Percentiles rank a stretch among this genome's conserved stretches.
Conservation (phyloP, 2,888 invertebrate genomes). For the Campoletis raptor region DNA sequence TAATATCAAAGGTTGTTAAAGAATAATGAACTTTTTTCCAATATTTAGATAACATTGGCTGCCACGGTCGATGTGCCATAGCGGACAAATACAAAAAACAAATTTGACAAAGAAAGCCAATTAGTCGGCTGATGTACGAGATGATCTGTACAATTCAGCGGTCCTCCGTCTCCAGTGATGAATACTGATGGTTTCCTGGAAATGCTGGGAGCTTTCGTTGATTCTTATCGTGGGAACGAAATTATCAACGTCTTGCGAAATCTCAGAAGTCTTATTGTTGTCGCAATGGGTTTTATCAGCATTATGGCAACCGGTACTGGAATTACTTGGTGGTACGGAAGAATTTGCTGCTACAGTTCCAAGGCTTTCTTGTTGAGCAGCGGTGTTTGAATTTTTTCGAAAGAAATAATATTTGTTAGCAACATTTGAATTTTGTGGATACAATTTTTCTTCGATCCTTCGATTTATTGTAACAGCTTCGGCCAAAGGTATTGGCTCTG, state of each 20-base stretch:
- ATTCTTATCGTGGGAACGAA: conserved; percentile 65
- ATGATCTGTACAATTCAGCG: conserved; percentile 70
- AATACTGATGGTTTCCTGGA: conserved; percentile 61
- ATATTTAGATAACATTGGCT: conserved; percentile 3
- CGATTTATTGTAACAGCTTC: conserved; percentile 82
- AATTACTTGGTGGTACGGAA: not conserved
- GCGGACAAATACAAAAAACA: not conserved
- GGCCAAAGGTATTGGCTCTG: conserved; percentile 80
- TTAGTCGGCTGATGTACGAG: conserved; percentile 3
- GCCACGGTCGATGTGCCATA: not conserved
- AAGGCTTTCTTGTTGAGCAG: not conserved
- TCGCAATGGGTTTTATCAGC: conserved; percentile 8
- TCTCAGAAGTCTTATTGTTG: not conserved
- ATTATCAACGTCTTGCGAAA: conserved; percentile 25
- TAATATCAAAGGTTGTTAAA: not conserved
- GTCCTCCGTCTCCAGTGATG: conserved; percentile 76
- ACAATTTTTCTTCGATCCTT: conserved; percentile 82
- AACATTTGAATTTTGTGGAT: conserved; percentile 74
- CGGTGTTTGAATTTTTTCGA: conserved; percentile 63
- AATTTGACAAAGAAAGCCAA: not conserved
- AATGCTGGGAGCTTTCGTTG: conserved; percentile 45
- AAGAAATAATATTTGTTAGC: conserved; percentile 78
- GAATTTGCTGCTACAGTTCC: not conserved
- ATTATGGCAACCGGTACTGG: not conserved
- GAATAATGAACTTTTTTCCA: conserved; percentile 23